These are phyloP conservation scores for Drosophila insularis DNA, from an alignment of 1,140 invertebrate species.

Conservation along the genomic window DNA sequence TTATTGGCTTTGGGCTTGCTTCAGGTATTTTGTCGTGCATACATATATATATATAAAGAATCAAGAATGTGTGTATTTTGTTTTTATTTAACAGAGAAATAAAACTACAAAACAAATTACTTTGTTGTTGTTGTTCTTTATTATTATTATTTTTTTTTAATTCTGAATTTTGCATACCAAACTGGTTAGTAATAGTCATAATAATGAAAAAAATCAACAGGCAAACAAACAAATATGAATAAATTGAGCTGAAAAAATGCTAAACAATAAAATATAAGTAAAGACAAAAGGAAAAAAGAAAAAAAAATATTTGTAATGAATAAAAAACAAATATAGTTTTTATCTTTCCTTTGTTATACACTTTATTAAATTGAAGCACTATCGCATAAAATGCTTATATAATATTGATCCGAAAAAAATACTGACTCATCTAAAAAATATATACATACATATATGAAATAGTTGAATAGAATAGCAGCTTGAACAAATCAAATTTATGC, in stretches of 20 bases:
- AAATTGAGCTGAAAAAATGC: conserved; percentile 44
- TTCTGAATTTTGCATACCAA: conserved; percentile 52
- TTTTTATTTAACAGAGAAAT: conserved; percentile 5
- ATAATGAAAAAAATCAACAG: conserved; percentile 39
- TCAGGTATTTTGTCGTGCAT: conserved; percentile 11
- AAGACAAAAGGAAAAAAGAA: conserved; percentile 6
- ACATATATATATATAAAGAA: conserved; percentile 30
- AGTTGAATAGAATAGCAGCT: too few species aligned
- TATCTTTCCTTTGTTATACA: background rate
- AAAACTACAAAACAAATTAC: conserved; percentile 55
- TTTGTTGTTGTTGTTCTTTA: conserved; percentile 8
- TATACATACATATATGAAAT: too few species aligned
- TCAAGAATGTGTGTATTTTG: conserved; percentile 40
- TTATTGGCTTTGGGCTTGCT: background rate
- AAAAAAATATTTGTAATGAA: conserved; percentile 13
- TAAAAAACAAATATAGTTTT: background rate
- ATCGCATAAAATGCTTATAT: background rate
- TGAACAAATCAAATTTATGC: background rate
- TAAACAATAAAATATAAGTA: conserved; percentile 41
- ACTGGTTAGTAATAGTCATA: conserved; percentile 57
- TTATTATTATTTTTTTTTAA: background rate
- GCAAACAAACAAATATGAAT: conserved; percentile 46
- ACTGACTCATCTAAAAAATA: background rate
- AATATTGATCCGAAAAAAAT: background rate
- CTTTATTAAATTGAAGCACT: conserved; percentile 2